These are phyloP conservation scores for Hemiprocne comata DNA, from an alignment of 2,113 vertebrate genomes.

Conservation along the genomic window DNA sequence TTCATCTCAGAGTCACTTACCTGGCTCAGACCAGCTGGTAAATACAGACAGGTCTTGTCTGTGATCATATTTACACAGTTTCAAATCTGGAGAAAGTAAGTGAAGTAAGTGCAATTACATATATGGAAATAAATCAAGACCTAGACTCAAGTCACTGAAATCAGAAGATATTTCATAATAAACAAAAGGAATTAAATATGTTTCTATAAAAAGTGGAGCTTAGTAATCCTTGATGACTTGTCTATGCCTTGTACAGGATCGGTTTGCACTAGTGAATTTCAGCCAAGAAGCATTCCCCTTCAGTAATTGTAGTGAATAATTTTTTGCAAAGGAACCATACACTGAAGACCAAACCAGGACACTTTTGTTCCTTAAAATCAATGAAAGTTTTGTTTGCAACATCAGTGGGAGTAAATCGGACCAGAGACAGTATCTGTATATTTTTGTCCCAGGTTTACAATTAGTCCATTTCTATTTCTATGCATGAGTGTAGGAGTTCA, in stretches of 20 bases:
- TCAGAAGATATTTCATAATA: not conserved
- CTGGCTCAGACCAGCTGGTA: not conserved
- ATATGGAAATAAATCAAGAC: not conserved
- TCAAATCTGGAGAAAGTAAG: not conserved
- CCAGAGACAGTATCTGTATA: not conserved
- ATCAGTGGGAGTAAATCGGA: not conserved
- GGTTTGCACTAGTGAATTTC: not conserved
- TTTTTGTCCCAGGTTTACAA: not conserved
- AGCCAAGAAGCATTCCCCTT: not conserved
- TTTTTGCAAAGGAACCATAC: not conserved
- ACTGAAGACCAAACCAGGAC: not conserved
- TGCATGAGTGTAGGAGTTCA: not conserved
- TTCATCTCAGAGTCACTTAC: not conserved
- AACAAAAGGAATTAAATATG: not conserved
- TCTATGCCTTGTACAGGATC: not conserved
- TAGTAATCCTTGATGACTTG: not conserved
- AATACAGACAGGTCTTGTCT: not conserved
- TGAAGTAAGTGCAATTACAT: not conserved
- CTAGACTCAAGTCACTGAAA: not conserved
- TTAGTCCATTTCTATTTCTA: not conserved
- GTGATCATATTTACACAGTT: not conserved
- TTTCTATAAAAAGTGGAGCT: not conserved
- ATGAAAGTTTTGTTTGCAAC: not conserved
- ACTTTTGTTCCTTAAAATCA: not conserved
- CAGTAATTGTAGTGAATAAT: not conserved